These are phyloP conservation scores for Hyles lineata DNA, from an alignment of 2,888 invertebrate genomes.

Conservation along the genomic window DNA sequence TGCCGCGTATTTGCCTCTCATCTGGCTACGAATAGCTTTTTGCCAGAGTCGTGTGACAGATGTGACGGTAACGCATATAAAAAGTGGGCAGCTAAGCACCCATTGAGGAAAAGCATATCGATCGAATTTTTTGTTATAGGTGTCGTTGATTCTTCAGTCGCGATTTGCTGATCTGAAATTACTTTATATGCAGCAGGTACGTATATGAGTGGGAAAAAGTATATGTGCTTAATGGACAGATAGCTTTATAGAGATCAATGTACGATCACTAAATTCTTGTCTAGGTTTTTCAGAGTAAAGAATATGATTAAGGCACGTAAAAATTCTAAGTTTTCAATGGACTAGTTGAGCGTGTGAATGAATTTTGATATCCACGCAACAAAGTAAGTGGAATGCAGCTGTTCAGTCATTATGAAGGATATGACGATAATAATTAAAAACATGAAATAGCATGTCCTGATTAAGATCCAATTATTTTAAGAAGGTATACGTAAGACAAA, in stretches of 20 bases:
- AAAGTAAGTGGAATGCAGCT: no score
- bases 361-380: no score
- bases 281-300: neutral
- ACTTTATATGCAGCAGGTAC: no score
- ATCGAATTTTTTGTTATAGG: neutral
- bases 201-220: neutral
- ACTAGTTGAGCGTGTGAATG: neutral
- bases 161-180: neutral
- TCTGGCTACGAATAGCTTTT: conserved; percentile 48
- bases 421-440: no score
- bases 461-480: no score
- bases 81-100: neutral
- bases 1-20: conserved; percentile 37
- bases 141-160: neutral
- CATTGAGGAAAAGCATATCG: neutral
- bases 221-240: neutral
- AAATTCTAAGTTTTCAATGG: neutral
- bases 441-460: no score
- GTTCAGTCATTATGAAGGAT: no score
- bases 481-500: no score
- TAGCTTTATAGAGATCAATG: neutral
- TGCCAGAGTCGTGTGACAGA: conserved; percentile 11
- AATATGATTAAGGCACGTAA: no score
- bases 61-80: neutral
- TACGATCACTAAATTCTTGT: no score